phyloP scores from a whole-genome alignment of 2,113 vertebrate species.

The Petaurus breviceps region DNA sequence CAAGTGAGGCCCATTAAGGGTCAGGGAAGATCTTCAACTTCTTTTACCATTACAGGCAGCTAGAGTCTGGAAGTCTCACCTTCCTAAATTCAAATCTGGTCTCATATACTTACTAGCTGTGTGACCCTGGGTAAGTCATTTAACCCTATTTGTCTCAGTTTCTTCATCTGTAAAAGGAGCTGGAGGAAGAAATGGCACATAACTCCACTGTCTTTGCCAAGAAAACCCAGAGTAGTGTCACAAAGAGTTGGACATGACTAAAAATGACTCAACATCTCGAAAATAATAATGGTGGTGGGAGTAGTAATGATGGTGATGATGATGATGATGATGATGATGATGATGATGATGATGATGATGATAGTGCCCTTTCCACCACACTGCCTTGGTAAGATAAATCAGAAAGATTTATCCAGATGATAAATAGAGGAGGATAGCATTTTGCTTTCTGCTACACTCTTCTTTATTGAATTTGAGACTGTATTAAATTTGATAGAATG shows the following conservation, averaged over 20 bases:
- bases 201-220: background rate
- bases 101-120: background rate
- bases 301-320: too few species aligned
- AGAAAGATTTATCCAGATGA: background rate
- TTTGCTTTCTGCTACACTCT: background rate
- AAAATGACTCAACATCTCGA: background rate
- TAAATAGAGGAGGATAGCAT: background rate
- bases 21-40: too few species aligned
- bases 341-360: too few species aligned
- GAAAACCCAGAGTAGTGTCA: background rate
- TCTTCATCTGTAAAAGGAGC: background rate
- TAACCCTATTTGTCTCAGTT: background rate
- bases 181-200: background rate
- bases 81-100: background rate
- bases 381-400: background rate
- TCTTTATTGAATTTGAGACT: background rate
- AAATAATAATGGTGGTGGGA: too few species aligned
- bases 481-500: background rate
- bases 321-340: too few species aligned
- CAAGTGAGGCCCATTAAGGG: too few species aligned
- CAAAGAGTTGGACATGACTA: background rate
- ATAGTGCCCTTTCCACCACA: background rate
- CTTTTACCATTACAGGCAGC: too few species aligned
- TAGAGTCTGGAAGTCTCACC: background rate
- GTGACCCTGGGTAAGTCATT: background rate